phyloP scores from a whole-genome alignment of 2,113 vertebrate genomes.

The Andinoacara biseriatus region DNA sequence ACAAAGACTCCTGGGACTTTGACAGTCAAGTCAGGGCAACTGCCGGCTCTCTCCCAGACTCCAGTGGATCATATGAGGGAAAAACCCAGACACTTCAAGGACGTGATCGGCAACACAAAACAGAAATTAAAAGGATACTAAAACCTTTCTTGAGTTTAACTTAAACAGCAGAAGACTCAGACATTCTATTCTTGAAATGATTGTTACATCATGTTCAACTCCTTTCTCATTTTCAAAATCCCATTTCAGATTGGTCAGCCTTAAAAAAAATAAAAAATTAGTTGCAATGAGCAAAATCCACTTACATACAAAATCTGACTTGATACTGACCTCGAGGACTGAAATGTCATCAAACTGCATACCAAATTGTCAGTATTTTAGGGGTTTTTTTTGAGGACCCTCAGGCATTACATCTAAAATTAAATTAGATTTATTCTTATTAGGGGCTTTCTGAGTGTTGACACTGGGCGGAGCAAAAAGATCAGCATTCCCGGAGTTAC shows the following conservation, averaged over 20 bases:
- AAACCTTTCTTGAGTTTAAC: neutral
- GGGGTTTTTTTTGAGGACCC: neutral
- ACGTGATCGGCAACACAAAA: slow-evolving; percentile 5
- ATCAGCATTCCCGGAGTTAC: slow-evolving; percentile 63
- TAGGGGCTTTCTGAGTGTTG: slow-evolving; percentile 11
- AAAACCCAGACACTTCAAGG: neutral
- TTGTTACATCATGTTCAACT: neutral
- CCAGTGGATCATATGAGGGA: neutral
- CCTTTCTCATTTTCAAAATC: neutral
- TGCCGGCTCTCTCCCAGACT: slow-evolving; percentile 10
- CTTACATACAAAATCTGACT: neutral
- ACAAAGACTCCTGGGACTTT: slow-evolving; percentile 24
- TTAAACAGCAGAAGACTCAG: neutral
- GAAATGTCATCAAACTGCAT: neutral
- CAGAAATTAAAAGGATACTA: neutral
- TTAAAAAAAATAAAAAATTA: neutral
- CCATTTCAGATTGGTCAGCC: neutral
- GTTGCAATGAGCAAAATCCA: slow-evolving; percentile 5
- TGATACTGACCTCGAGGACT: neutral
- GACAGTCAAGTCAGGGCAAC: slow-evolving; percentile 32
- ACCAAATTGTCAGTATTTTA: neutral
- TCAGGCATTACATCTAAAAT: neutral
- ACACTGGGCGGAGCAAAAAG: slow-evolving; percentile 45
- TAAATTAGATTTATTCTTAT: slow-evolving; percentile 9
- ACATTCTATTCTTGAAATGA: neutral